A percentile compares a stretch with the other conserved stretches of the same genome.
These are phyloP conservation scores for Danio jaintianensis DNA, from an alignment of 2,797 vertebrate genomes.

Conservation along the genomic window DNA sequence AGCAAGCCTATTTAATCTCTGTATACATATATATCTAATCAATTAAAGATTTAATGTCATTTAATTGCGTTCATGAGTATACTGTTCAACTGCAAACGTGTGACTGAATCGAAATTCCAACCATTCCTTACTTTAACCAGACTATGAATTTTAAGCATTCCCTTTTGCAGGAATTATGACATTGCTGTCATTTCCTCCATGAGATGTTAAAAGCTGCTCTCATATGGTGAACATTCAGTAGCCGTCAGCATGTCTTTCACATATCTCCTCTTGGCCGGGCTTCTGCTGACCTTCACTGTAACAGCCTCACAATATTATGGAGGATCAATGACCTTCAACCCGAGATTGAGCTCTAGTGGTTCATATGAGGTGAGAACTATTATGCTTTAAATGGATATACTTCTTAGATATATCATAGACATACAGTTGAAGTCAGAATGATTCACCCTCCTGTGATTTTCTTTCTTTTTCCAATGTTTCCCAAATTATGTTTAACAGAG, in stretches of 20 bases:
- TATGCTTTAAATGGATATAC: too few species aligned
- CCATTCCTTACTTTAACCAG: background rate
- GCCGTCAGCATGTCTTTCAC: conserved; percentile 44
- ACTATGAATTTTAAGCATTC: too few species aligned
- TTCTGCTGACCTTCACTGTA: conserved; percentile 46
- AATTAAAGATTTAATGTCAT: too few species aligned
- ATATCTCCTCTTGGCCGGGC: conserved; percentile 14
- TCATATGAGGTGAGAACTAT: conserved; percentile 43
- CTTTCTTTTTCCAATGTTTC: too few species aligned
- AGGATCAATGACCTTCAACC: conserved; percentile 61
- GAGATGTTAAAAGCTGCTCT: background rate
- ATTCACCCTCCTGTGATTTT: too few species aligned
- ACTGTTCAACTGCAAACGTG: too few species aligned
- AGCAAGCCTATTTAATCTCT: too few species aligned
- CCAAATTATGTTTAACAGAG: too few species aligned
- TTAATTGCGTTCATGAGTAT: too few species aligned
- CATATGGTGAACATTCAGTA: background rate
- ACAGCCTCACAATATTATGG: conserved; percentile 50
- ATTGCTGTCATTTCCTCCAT: background rate
- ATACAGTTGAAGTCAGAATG: too few species aligned
- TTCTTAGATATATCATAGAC: conserved; percentile 4
- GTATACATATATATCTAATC: too few species aligned
- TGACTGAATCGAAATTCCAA: background rate
- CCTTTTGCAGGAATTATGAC: background rate
- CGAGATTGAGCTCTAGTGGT: conserved; percentile 10